phyloP scores from a whole-genome alignment of 2,888 invertebrate species.

The Torymus auratus region DNA sequence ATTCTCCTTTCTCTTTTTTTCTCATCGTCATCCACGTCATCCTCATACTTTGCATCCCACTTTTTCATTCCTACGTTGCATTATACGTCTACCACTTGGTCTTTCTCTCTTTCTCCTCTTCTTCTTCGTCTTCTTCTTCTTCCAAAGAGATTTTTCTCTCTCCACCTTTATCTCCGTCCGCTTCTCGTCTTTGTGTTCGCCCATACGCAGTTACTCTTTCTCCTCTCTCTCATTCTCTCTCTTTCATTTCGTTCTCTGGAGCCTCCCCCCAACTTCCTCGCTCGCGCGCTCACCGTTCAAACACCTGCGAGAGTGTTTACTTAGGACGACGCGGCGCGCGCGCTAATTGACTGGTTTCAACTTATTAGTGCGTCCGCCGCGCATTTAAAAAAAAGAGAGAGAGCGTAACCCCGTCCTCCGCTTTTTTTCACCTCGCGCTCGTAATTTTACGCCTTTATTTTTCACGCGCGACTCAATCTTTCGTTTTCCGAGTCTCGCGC shows the following conservation, averaged over 20 bases:
- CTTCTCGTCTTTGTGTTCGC: neutral
- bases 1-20: constrained; percentile 43
- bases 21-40: neutral
- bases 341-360: constrained; percentile 73
- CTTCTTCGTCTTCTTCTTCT: neutral
- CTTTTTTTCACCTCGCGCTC: neutral
- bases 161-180: neutral
- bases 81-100: constrained; percentile 1
- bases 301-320: constrained; percentile 72
- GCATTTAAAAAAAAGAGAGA: constrained; percentile 62
- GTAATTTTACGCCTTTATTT: neutral
- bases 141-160: constrained; percentile 7
- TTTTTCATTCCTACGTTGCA: neutral
- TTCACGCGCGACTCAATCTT: too few relatives aligned
- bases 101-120: neutral
- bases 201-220: constrained; percentile 2
- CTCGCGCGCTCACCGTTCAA: constrained; percentile 63
- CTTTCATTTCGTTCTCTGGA: constrained; percentile 1
- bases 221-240: constrained; percentile 31
- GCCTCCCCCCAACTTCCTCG: constrained; percentile 36
- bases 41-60: constrained; percentile 6
- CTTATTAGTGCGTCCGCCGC: constrained; percentile 70
- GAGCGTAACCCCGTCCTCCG: neutral
- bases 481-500: too few relatives aligned
- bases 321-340: constrained; percentile 68